These are phyloP conservation scores for Lasaia peninsularis DNA, from an alignment of 1,140 invertebrate genomes.

Conservation along the genomic window DNA sequence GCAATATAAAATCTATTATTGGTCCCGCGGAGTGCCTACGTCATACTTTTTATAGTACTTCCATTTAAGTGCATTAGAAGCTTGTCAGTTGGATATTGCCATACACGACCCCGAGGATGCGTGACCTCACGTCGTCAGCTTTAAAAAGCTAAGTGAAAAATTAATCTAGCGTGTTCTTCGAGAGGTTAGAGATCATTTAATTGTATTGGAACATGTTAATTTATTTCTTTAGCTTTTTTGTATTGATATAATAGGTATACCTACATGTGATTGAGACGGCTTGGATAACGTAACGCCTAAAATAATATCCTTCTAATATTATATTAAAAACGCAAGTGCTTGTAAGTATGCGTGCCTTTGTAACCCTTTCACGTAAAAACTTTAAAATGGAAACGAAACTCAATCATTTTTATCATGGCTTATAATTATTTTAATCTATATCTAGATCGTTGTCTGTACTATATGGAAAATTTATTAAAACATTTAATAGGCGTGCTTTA, in stretches of 20 bases:
- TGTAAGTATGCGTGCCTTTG: too few species aligned
- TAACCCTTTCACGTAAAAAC: too few species aligned
- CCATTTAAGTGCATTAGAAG: slow-evolving; percentile 55
- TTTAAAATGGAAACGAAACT: too few species aligned
- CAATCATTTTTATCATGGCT: too few species aligned
- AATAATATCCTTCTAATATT: too few species aligned
- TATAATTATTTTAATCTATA: too few species aligned
- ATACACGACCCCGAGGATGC: slow-evolving; percentile 29
- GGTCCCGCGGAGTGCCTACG: not conserved
- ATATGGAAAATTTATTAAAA: too few species aligned
- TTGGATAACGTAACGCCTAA: too few species aligned
- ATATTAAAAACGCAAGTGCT: too few species aligned
- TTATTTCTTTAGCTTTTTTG: slow-evolving; percentile 13
- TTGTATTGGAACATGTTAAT: slow-evolving; percentile 29
- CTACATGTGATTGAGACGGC: not conserved
- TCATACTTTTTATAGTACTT: slow-evolving; percentile 24
- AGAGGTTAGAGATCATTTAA: slow-evolving; percentile 43
- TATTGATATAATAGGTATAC: not conserved
- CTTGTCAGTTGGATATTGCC: slow-evolving; percentile 52
- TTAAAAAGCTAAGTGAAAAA: slow-evolving; percentile 30
- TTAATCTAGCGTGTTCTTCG: slow-evolving; percentile 26
- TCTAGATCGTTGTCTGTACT: too few species aligned
- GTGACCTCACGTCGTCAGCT: slow-evolving; percentile 39
- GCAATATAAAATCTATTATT: not conserved
- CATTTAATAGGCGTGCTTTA: too few species aligned